Percentiles rank a stretch among this genome's conserved stretches.
phyloP scores from a whole-genome alignment of 30 jellyfish, hydroid and myxozoan genomes.

The Catostylus mosaicus region DNA sequence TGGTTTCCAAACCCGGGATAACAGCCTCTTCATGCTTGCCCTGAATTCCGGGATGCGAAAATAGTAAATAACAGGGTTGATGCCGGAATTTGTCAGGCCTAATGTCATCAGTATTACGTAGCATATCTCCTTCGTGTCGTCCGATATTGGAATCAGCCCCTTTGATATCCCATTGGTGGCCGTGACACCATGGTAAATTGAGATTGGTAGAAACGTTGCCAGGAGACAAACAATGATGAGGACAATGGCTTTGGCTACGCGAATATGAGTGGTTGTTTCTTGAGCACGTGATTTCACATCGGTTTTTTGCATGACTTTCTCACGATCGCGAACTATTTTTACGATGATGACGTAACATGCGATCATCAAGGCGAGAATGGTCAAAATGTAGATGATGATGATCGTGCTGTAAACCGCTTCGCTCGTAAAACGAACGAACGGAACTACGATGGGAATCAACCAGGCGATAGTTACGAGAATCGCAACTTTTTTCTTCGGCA shows the following conservation, averaged over 20 bases:
- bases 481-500: constrained; percentile 56
- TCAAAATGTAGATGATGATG: constrained; percentile 25
- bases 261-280: constrained; percentile 21
- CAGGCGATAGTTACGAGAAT: constrained; percentile 55
- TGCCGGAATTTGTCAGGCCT: constrained; percentile 66
- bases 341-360: constrained; percentile 47
- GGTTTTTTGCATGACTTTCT: neutral
- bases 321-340: constrained; percentile 24
- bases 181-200: constrained; percentile 46
- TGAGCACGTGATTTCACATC: neutral
- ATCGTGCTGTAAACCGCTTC: constrained; percentile 40
- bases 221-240: constrained; percentile 18
- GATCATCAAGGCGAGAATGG: constrained; percentile 32
- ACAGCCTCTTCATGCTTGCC: constrained; percentile 30
- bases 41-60: constrained; percentile 73
- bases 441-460: constrained; percentile 75
- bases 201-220: constrained; percentile 31
- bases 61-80: constrained; percentile 79
- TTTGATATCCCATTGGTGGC: constrained; percentile 15
- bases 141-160: neutral
- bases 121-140: constrained; percentile 34
- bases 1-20: neutral
- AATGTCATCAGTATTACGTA: constrained; percentile 65
- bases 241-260: constrained; percentile 39
- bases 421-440: constrained; percentile 63